phyloP scores from a whole-genome alignment of 2,797 vertebrate genomes.

The Xenopus petersii region DNA sequence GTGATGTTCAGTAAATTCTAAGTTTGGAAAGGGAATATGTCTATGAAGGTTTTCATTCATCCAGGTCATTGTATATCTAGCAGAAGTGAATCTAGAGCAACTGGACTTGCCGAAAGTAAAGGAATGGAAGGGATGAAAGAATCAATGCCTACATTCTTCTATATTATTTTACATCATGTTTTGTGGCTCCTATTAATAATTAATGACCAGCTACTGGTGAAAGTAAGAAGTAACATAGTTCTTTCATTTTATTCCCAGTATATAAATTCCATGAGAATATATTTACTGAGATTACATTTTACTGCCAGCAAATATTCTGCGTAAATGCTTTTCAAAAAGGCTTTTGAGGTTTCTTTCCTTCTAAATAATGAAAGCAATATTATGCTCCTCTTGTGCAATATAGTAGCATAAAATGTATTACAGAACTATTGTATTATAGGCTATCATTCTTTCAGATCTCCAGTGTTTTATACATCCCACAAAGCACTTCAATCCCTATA shows the following conservation, averaged over 20 bases:
- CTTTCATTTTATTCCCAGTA: too few species aligned
- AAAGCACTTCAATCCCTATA: slow-evolving; percentile 2
- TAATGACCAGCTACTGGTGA: too few species aligned
- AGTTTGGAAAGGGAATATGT: too few species aligned
- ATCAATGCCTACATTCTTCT: too few species aligned
- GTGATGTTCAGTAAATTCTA: too few species aligned
- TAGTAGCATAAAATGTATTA: background rate
- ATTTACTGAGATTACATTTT: slow-evolving; percentile 9
- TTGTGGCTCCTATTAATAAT: too few species aligned
- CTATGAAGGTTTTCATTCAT: too few species aligned
- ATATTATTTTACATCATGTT: too few species aligned
- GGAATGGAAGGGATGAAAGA: too few species aligned
- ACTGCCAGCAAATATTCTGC: slow-evolving; percentile 2
- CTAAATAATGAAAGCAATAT: slow-evolving; percentile 19
- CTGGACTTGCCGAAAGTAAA: too few species aligned
- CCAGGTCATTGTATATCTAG: too few species aligned
- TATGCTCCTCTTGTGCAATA: slow-evolving; percentile 5
- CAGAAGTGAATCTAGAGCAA: too few species aligned
- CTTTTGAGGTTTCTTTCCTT: background rate
- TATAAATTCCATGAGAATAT: background rate
- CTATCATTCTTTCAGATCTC: background rate
- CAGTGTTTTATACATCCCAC: slow-evolving; percentile 2
- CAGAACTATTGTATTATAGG: background rate
- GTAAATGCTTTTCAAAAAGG: slow-evolving; percentile 11
- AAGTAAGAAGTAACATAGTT: background rate